Percentiles rank a stretch among this genome's conserved stretches.
Evolutionary conservation across 2,113 vertebrate genomes (phyloP).

Genomic region (Amphilophus citrinellus): DNA sequence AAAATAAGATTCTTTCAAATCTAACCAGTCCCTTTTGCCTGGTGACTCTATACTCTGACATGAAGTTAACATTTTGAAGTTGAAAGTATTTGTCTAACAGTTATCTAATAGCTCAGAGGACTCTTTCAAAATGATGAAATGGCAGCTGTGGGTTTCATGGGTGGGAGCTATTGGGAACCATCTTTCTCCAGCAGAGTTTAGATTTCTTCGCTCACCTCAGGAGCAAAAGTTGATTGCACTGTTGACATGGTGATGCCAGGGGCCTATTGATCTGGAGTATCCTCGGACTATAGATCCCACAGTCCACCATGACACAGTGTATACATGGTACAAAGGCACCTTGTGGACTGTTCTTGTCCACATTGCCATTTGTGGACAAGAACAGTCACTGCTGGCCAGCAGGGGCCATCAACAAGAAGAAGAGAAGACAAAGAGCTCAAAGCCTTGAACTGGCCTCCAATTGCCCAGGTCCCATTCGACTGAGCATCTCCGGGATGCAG

Average conservation of each 20-base stretch:
- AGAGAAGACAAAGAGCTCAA: not conserved
- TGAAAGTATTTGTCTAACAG: not conserved
- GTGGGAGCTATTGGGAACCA: not conserved
- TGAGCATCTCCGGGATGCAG: no score
- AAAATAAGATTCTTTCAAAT: not conserved
- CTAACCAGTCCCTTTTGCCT: not conserved
- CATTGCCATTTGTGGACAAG: not conserved
- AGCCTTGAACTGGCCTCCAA: not conserved
- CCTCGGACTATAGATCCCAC: not conserved
- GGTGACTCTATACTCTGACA: not conserved
- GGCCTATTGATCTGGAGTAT: not conserved
- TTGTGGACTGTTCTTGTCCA: no score
- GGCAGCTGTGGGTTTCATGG: not conserved
- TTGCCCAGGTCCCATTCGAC: not conserved
- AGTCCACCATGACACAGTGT: not conserved
- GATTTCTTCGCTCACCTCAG: not conserved
- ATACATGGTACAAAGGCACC: not conserved
- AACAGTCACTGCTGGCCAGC: not conserved
- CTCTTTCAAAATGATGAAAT: not conserved
- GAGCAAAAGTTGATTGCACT: not conserved
- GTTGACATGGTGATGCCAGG: not conserved
- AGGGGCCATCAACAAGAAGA: not conserved
- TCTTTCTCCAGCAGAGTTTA: conserved; percentile 3
- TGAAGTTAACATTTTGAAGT: not conserved
- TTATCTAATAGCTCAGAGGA: not conserved